Evolutionary conservation across 2,113 vertebrate genomes (phyloP), one percentile per base, ranked within the genome.

Genomic region (Cygnus buccinator): DNA sequence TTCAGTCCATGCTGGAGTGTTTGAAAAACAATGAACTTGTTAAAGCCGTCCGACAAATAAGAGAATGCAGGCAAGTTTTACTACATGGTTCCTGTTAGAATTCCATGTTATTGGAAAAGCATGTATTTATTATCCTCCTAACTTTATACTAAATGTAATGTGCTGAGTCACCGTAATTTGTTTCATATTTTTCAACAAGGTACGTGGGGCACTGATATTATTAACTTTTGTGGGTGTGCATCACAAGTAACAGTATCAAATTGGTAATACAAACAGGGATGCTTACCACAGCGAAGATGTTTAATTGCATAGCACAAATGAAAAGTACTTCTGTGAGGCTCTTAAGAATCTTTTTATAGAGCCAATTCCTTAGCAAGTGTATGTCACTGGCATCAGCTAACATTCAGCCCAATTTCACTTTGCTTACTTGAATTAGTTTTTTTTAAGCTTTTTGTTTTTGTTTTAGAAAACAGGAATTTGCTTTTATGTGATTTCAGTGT

Each of bases 1-100:
- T 99, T 92, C 99, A 99, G 97, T 99, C 99, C 90, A 98, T 99
- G 97, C 98, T 99, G 91, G 99, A 99, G 96, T 99, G 99, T 95
- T 95, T 99, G 96, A 99, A 98, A 96, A 99, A 98, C 97, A 99
- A 98, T 2, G 99, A 99, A 93, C 99, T 99, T 72, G 98, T 98
- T 96, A 99, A 98, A 96, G 99, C 99, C 0, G 96, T 99, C 88
- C 97, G 98, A 81, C 98, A 99, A 96, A 99, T 99, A 97, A 98
- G 98, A 85, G 99, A 99, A 96, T 99, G 99, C 99, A 99, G 99
- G 99, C 99, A 96, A 97, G 97, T 88, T 75, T 44, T 87, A 39
- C 91, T 85, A 44, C 33, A 13, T 65, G 85, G 63, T 17, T 87
- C 28, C 28, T 50, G 11, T 55, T 63, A 85, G 50, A 46, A 28